A percentile compares a stretch with the other conserved stretches of the same genome.
phyloP scores from a whole-genome alignment of 1,140 invertebrate genomes.

The Schlechtendalia chinensis region DNA sequence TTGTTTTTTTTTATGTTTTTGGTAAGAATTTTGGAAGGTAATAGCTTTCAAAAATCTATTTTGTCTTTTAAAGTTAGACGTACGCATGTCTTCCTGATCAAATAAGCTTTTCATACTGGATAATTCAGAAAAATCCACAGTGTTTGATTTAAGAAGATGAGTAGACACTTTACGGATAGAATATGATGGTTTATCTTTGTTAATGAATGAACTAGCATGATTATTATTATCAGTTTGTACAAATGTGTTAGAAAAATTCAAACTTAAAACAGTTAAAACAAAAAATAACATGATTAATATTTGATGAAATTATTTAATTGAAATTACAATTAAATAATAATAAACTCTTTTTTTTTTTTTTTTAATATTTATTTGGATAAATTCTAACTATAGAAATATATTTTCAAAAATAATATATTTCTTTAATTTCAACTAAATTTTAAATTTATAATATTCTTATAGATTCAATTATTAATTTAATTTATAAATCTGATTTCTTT shows the following conservation, averaged over 20 bases:
- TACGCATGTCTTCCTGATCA: constrained; percentile 43
- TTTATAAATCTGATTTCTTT: no score
- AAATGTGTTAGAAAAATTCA: constrained; percentile 26
- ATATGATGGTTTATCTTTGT: constrained; percentile 20
- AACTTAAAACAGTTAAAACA: constrained; percentile 33
- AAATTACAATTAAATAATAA: not conserved
- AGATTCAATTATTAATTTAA: no score
- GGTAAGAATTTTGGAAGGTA: constrained; percentile 38
- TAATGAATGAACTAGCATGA: constrained; percentile 23
- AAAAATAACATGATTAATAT: constrained; percentile 34
- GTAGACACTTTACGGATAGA: constrained; percentile 30
- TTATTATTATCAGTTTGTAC: constrained; percentile 14
- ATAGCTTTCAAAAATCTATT: constrained; percentile 46
- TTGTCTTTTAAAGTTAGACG: constrained; percentile 20
- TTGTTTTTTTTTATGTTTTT: constrained; percentile 42
- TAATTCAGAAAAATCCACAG: constrained; percentile 42
- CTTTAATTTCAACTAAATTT: no score
- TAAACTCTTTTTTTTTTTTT: not conserved
- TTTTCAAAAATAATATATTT: no score
- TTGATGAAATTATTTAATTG: not conserved
- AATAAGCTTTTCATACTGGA: constrained; percentile 45
- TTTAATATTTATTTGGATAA: no score
- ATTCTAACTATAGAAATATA: no score
- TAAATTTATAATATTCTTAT: no score
- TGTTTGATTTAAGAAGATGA: constrained; percentile 36